Percentiles rank a stretch among this genome's conserved stretches.
Evolutionary conservation across 2,797 vertebrate species (phyloP).

Genomic region (Scleropages formosus): DNA sequence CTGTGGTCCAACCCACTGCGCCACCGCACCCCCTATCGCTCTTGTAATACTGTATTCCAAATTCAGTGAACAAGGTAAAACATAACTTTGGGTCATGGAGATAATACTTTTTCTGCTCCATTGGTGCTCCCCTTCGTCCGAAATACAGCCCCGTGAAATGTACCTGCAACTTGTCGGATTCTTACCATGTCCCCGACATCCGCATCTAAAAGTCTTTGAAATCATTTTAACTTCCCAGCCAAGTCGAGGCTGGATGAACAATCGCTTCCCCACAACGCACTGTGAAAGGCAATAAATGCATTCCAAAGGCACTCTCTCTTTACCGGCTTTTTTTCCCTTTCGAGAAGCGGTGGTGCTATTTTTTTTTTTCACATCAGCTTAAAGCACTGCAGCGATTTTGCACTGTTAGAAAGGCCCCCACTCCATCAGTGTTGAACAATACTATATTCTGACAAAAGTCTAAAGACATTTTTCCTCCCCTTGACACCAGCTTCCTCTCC

Average conservation of each 20-base stretch:
- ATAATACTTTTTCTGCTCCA: background rate
- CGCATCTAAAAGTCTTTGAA: constrained; percentile 10
- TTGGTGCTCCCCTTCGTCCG: no score
- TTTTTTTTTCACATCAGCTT: constrained; percentile 48
- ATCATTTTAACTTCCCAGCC: constrained; percentile 21
- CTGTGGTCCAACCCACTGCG: no score
- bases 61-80: background rate
- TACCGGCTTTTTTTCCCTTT: constrained; percentile 38
- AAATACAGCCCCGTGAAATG: background rate
- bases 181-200: background rate
- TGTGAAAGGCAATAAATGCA: constrained; percentile 26
- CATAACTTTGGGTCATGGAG: background rate
- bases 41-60: no score
- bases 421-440: constrained; percentile 67
- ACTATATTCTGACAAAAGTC: constrained; percentile 64
- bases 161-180: constrained; percentile 20
- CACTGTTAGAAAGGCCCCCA: constrained; percentile 47
- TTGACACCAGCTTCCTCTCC: constrained; percentile 49
- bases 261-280: constrained; percentile 22
- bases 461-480: constrained; percentile 57
- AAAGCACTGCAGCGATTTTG: constrained; percentile 50
- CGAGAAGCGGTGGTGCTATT: constrained; percentile 22
- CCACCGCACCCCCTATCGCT: no score
- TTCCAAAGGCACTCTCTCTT: constrained; percentile 35
- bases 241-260: constrained; percentile 21